Conservation (phyloP, 1,140 invertebrate genomes). For the Tetramorium simillimum region DNA sequence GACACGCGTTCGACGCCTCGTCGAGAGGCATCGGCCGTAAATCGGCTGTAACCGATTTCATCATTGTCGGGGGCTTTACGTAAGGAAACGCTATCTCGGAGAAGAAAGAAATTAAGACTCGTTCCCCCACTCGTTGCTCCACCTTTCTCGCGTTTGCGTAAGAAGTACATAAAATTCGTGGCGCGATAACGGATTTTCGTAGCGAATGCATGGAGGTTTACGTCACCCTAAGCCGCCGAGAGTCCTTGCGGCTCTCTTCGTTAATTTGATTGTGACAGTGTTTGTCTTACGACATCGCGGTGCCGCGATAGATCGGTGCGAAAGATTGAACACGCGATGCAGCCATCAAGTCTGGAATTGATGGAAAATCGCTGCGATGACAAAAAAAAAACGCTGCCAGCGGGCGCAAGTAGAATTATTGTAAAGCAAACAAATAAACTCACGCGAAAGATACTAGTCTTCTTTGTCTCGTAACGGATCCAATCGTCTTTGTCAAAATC, state of each 20-base stretch:
- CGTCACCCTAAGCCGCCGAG: not conserved
- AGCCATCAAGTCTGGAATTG: not conserved
- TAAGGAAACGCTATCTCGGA: slow-evolving; percentile 31
- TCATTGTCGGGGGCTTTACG: slow-evolving; percentile 57
- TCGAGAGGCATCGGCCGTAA: slow-evolving; percentile 25
- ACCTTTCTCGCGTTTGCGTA: slow-evolving; percentile 34
- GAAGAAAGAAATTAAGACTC: not conserved
- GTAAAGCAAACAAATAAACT: not conserved
- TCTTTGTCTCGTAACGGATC: not conserved
- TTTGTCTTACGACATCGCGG: not conserved
- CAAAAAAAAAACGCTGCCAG: not conserved
- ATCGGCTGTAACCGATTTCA: slow-evolving; percentile 61
- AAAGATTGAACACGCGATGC: not conserved
- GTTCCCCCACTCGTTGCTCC: not conserved
- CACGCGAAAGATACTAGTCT: not conserved
- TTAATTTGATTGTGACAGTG: not conserved
- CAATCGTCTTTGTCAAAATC: not conserved
- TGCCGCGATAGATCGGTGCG: not conserved
- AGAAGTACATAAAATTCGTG: slow-evolving; percentile 22
- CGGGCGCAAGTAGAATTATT: not conserved
- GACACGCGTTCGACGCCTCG: not conserved
- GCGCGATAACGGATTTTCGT: slow-evolving; percentile 40
- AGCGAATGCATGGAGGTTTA: not conserved
- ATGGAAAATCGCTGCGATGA: not conserved
- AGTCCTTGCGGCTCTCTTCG: not conserved